Conservation (phyloP, 1,140 invertebrate species). For the Scaptomyza pallida region DNA sequence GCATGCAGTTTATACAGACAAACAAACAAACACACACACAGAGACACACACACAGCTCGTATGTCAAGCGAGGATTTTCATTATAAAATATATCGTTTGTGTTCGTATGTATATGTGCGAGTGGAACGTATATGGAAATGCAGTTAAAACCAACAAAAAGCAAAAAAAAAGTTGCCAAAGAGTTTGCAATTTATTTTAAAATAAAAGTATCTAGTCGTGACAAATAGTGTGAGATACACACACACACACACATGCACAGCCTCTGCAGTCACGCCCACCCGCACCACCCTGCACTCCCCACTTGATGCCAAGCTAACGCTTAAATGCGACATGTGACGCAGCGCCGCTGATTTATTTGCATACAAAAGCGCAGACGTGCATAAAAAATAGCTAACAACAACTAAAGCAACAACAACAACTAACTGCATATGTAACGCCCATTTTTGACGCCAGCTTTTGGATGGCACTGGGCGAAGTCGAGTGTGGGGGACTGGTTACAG, state of each 20-base stretch:
- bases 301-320: constrained; percentile 8
- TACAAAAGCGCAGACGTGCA: constrained; percentile 72
- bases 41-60: constrained; percentile 37
- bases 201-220: constrained; percentile 79
- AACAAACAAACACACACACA: constrained; percentile 19
- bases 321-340: constrained; percentile 72
- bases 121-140: constrained; percentile 39
- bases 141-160: constrained; percentile 31
- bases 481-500: constrained; percentile 24
- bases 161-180: constrained; percentile 66
- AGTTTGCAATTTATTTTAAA: constrained; percentile 81
- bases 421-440: constrained; percentile 60
- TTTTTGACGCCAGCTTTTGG: constrained; percentile 68
- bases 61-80: constrained; percentile 72
- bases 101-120: constrained; percentile 12
- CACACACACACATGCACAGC: constrained; percentile 1
- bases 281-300: neutral
- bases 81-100: constrained; percentile 81
- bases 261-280: constrained; percentile 1
- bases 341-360: constrained; percentile 82
- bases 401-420: constrained; percentile 22
- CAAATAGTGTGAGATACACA: constrained; percentile 80
- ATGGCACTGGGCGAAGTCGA: constrained; percentile 30
- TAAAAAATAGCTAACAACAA: constrained; percentile 42
- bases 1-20: constrained; percentile 48